Evolutionary conservation across 2,113 vertebrate species (phyloP).

Genomic region (Hymenochirus boettgeri): DNA sequence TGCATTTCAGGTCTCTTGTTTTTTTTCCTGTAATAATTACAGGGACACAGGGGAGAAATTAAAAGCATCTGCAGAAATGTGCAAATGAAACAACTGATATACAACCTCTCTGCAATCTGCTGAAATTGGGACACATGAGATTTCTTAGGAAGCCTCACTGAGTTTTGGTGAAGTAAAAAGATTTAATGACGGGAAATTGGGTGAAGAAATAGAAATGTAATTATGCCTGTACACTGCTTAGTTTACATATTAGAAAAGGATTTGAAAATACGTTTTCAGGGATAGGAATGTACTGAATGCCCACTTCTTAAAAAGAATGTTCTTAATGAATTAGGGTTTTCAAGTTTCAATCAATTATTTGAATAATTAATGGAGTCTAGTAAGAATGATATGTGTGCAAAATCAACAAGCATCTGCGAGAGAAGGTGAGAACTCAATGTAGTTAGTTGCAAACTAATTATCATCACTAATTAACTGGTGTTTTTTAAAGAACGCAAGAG

Average conservation of each 20-base stretch:
- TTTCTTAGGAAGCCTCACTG: background rate
- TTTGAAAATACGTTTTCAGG: background rate
- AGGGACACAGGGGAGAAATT: slow-evolving; percentile 9
- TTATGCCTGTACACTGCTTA: background rate
- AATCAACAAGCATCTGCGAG: slow-evolving; percentile 8
- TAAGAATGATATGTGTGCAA: background rate
- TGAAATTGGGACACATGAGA: slow-evolving; percentile 1
- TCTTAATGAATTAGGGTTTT: background rate
- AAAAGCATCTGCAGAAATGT: slow-evolving; percentile 7
- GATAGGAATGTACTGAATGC: background rate
- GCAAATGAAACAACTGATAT: slow-evolving; percentile 4
- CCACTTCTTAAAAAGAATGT: background rate
- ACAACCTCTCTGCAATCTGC: background rate
- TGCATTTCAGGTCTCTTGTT: background rate
- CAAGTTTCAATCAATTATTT: background rate
- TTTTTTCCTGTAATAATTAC: background rate
- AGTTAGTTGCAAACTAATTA: slow-evolving; percentile 37
- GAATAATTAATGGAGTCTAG: background rate
- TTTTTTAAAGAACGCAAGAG: slow-evolving; percentile 4
- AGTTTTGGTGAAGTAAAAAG: background rate
- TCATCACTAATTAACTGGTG: slow-evolving; percentile 36
- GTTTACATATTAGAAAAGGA: background rate
- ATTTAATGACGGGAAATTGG: background rate
- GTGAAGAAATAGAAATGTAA: background rate
- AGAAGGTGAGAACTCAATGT: slow-evolving; percentile 27